Base-by-base conservation (phyloP, 2,113 vertebrate genomes). In the Larimichthys polyactis region DNA sequence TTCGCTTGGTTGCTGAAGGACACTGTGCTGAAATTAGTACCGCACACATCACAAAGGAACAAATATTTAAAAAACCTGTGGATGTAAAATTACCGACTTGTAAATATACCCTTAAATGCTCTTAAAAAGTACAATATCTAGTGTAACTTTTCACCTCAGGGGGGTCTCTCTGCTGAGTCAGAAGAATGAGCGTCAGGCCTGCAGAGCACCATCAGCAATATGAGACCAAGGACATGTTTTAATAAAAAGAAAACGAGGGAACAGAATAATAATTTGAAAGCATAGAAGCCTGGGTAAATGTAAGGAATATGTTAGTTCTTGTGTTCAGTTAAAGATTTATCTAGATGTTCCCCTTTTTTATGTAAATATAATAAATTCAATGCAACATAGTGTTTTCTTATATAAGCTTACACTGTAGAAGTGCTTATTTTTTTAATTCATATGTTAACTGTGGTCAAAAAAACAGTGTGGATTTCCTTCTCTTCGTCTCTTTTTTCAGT, bases 191-290 rank as follows among this genome's bases (percentile, higher is more conserved):
- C 17, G 10, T 71, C 62, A 62, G 74, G 36, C 32, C 40, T 58
- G 17, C 60, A 32, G 24, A 76, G 83, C 71, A 69, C 57, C 52
- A 76, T 86, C 81, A 86, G 87, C 89, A 86, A 60, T 83, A 78
- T 40, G 58, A 84, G 73, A 90, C 66, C 75, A 82, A 91, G 87
- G 85, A 78, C 72, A 70, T 84, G 54, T 81, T 82, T 84, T 87
- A 85, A 73, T 87, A 71, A 84, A 59, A 75, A 78, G 65, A 75
- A 87, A 84, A 82, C 24, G 40, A 89, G 84, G 58, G 63, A 82
- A 79, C 67, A 29, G 72, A 82, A 91, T 89, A 49, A 79, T 81
- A 79, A 71, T 75, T 72, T 85, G 17, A 82, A 75, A 88, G 62
- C 64, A 62, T 11, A 55, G 36, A 77, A 69, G 44, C 29, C 20